Evolutionary conservation across 2,797 vertebrate species (phyloP), one percentile per base, ranked within the genome.

Genomic region (Schizopygopsis pylzovi): DNA sequence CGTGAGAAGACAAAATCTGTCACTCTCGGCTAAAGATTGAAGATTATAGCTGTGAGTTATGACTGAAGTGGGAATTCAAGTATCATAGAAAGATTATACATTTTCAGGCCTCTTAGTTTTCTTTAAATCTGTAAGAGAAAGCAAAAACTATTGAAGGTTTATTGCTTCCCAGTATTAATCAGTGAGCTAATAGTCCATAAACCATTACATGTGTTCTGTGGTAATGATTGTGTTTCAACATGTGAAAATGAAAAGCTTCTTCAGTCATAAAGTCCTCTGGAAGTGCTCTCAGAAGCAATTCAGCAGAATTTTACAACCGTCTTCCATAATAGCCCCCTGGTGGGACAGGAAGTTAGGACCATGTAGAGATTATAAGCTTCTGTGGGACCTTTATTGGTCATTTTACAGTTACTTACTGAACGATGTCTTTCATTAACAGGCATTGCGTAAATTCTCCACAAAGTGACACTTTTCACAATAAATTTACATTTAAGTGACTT

Each of bases 331-430:
- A 70, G 13, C 41, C 43, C 83, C 67, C 43, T 20, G 77, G 18
- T 79, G 83, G n/a, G 65, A 85, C 25, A 71, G 54, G 67, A 80
- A 72, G 72, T 79, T 71, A 85, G 9, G 65, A 59, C 63, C 75
- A 45, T 63, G 49, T 78, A 80, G 65, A 71, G 83, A 85, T 85
- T 80, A 72, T 39, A 59, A 61, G 39, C 49, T 71, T 79, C 65
- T 85, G 28, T 71, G 25, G 49, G 22, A 79, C 37, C 54, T 49
- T 71, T 85, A 71, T 61, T 56, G 65, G 65, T 63, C 59, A 72
- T 85, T 79, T 80, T 79, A 43, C 67, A 72, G 65, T 79, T 80
- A 43, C 56, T 85, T 68, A 71, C 65, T 39, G 52, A 85, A 79
- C 67, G 80, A 72, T 39, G 25, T 80, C 41, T 71, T 72, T 72